Percentiles rank a stretch among this genome's conserved stretches.
These are phyloP conservation scores for Grammomys surdaster DNA, from an alignment of 2,113 vertebrate species.

Conservation along the genomic window DNA sequence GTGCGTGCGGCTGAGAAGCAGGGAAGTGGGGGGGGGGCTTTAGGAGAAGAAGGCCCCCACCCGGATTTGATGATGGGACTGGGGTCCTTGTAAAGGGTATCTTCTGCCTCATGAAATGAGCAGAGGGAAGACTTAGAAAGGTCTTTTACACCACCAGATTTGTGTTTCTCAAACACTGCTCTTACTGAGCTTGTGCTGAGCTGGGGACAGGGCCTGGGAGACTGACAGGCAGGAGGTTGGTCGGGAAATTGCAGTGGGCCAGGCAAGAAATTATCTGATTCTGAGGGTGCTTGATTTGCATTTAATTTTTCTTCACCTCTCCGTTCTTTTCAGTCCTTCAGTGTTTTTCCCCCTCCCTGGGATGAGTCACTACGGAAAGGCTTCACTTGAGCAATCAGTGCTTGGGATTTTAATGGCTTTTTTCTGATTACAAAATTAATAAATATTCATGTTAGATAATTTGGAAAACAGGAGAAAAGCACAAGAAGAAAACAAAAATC, in stretches of 20 bases:
- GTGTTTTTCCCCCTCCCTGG: constrained; percentile 1
- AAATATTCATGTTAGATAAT: constrained; percentile 84
- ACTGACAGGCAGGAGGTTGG: constrained; percentile 64
- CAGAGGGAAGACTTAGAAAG: not conserved
- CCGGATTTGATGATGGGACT: not conserved
- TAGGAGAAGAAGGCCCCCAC: not conserved
- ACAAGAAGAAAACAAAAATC: constrained; percentile 80
- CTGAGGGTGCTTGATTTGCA: constrained; percentile 74
- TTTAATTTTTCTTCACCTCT: constrained; percentile 81
- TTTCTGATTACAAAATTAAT: constrained; percentile 85
- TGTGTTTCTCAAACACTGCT: constrained; percentile 55
- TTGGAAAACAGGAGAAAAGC: constrained; percentile 78
- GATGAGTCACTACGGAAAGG: constrained; percentile 77
- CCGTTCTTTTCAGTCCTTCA: constrained; percentile 64
- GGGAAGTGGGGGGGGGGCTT: not conserved
- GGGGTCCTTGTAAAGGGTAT: constrained; percentile 10
- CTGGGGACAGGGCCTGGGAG: constrained; percentile 46
- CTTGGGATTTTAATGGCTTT: constrained; percentile 82
- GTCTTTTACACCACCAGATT: constrained; percentile 19
- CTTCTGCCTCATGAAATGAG: not conserved
- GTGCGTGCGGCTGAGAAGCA: constrained; percentile 25
- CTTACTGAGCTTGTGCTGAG: constrained; percentile 11
- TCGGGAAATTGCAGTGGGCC: constrained; percentile 74
- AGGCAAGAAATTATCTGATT: constrained; percentile 80
- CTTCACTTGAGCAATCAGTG: constrained; percentile 81